Base-by-base conservation (phyloP, 2,113 vertebrate species). In the Papio anubis region DNA sequence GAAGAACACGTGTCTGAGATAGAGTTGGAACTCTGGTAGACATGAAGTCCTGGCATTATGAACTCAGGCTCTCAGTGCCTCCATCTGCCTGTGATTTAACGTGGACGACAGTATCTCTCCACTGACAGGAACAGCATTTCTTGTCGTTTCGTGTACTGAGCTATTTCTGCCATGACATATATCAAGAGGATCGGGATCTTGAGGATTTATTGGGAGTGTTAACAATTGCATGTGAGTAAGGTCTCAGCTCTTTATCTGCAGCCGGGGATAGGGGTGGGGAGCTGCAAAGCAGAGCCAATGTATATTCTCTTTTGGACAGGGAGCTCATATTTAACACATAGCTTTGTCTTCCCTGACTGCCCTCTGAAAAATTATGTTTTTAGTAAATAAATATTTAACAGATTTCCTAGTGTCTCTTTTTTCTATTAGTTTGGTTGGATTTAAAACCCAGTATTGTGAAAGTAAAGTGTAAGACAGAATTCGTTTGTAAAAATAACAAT, bases 351-450 rank as follows among this genome's bases (percentile, higher is more conserved):
- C 93, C 35, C 84, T 96, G 90, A 84, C 43, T 86, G 85, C 30
- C 92, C 82, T 97, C 70, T 86, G 87, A 85, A 97, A 98, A 98
- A 93, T 35, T 72, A 6, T 72, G 48, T 89, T 32, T 96, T 95
- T 83, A 57, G 82, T 70, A 98, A 98, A 98, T 97, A 98, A 98
- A 97, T 92, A 98, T 96, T 88, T 95, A 85, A 92, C 76, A 95
- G 78, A 93, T 86, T 95, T 86, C 32, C 61, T 43, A 38, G 59
- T 50, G 61, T 88, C 70, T 93, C 68, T 23, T 94, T 96, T 88
- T 93, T 92, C 82, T 88, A 73, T 86, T 57, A 70, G 40, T 82
- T 79, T 75, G 27, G 35, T 40, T 90, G n/a, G 38, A 66, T 89
- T 18, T 87, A 83, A 94, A 52, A n/a, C 9, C 75, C 45, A 40